Conservation (phyloP, 2,888 invertebrate species). For the Hermaeophaga mercurialis region DNA sequence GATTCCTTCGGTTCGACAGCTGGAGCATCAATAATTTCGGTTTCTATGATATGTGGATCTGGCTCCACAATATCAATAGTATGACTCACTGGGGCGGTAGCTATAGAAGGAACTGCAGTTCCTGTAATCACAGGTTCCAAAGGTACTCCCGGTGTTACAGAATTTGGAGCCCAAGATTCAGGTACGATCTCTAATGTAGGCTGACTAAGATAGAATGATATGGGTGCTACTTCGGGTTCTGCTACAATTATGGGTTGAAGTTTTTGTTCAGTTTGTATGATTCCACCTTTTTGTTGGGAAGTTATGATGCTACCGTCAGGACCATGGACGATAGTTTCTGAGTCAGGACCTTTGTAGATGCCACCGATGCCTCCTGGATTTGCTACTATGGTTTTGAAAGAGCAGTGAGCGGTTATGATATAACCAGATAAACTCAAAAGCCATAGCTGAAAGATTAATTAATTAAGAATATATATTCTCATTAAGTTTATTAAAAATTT, state of each 20-base stretch:
- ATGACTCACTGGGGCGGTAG: slow-evolving; percentile 37
- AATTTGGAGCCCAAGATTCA: background rate
- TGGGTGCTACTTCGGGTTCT: slow-evolving; percentile 24
- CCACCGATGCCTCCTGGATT: slow-evolving; percentile 52
- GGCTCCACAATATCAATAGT: slow-evolving; percentile 34
- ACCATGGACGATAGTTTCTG: slow-evolving; percentile 54
- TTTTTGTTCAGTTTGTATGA: slow-evolving; percentile 30
- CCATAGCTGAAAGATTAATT: slow-evolving; percentile 34
- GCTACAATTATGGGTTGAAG: slow-evolving; percentile 43
- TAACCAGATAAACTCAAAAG: slow-evolving; percentile 34
- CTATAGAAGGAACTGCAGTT: slow-evolving; percentile 17
- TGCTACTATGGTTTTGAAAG: slow-evolving; percentile 41
- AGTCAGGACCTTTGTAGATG: slow-evolving; percentile 52
- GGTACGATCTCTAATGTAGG: background rate
- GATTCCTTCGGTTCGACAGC: slow-evolving; percentile 44
- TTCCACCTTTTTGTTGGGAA: slow-evolving; percentile 47
- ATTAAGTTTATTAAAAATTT: too few species aligned
- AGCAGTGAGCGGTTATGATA: slow-evolving; percentile 23
- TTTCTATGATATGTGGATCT: slow-evolving; percentile 44
- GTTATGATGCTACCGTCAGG: slow-evolving; percentile 55
- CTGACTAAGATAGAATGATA: background rate
- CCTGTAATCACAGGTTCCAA: slow-evolving; percentile 8
- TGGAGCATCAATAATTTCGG: slow-evolving; percentile 43
- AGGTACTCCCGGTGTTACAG: background rate
- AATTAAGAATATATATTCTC: too few species aligned